Evolutionary conservation across 2,888 invertebrate species (phyloP).

Genomic region (Cryptocheilus praepositus): DNA sequence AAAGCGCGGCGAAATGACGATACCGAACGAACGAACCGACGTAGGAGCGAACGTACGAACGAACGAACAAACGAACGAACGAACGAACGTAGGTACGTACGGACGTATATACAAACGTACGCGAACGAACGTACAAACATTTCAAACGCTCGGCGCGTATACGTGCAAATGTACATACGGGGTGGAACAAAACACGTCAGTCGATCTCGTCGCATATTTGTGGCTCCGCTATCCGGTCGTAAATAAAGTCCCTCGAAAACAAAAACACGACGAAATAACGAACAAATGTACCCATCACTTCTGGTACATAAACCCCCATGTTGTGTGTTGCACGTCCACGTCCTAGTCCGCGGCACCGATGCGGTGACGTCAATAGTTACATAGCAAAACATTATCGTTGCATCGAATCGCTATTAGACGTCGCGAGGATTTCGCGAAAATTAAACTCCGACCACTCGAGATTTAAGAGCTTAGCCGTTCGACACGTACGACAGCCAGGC

Average conservation of each 20-base stretch:
- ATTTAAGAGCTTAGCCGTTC: too few relatives aligned
- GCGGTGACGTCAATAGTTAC: conserved; percentile 1
- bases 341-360: conserved; percentile 39
- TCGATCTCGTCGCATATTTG: conserved; percentile 71
- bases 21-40: neutral
- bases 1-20: conserved; percentile 59
- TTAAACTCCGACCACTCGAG: too few relatives aligned
- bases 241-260: conserved; percentile 72
- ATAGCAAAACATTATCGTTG: conserved; percentile 35
- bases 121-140: conserved; percentile 17
- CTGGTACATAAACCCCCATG: conserved; percentile 72
- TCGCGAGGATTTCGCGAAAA: too few relatives aligned
- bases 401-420: conserved; percentile 41
- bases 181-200: conserved; percentile 55
- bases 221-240: conserved; percentile 71
- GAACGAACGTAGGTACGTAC: conserved; percentile 23
- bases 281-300: conserved; percentile 73
- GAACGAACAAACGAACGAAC: conserved; percentile 33
- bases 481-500: too few relatives aligned
- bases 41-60: conserved; percentile 35
- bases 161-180: conserved; percentile 33
- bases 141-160: conserved; percentile 41
- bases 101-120: conserved; percentile 28
- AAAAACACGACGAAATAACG: conserved; percentile 71
- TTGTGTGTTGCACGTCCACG: conserved; percentile 31